phyloP scores from a whole-genome alignment of 2,888 invertebrate species.

The Sphaerophoria rueppellii region DNA sequence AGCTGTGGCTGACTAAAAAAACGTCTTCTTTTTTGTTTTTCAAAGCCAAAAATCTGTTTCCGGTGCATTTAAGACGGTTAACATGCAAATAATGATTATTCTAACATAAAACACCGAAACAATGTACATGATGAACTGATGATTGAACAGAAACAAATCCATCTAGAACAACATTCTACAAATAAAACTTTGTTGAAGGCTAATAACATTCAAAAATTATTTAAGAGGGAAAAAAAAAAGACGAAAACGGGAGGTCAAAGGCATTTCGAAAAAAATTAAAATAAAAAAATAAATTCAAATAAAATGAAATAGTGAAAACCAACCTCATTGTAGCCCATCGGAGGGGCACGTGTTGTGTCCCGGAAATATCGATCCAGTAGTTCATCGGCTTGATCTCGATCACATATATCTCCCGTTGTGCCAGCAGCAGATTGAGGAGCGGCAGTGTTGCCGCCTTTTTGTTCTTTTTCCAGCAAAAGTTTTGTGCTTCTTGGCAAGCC shows the following conservation, averaged over 20 bases:
- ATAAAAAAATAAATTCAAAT: conserved; percentile 6
- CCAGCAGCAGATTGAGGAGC: conserved; percentile 5
- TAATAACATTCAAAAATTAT: background rate
- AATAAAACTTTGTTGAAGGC: background rate
- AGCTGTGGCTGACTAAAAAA: no score
- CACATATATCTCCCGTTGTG: conserved; percentile 27
- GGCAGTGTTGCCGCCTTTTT: conserved; percentile 16
- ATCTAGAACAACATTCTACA: background rate
- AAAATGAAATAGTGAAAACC: conserved; percentile 61
- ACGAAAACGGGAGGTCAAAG: conserved; percentile 13
- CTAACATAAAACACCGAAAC: no score
- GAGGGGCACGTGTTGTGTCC: conserved; percentile 32
- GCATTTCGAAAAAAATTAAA: conserved; percentile 10
- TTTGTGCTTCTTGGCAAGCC: conserved; percentile 42
- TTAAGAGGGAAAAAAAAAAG: conserved; percentile 5
- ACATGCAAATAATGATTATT: no score
- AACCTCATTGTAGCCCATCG: conserved; percentile 67
- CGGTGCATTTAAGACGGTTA: no score
- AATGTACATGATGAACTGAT: background rate
- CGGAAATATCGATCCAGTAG: conserved; percentile 61
- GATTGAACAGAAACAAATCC: no score
- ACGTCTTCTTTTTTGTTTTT: no score
- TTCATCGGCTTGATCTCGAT: conserved; percentile 40
- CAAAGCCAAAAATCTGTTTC: no score
- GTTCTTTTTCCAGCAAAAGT: conserved; percentile 48